Base-by-base conservation (phyloP, 2,888 invertebrate genomes). In the Dexiosoma caninum region DNA sequence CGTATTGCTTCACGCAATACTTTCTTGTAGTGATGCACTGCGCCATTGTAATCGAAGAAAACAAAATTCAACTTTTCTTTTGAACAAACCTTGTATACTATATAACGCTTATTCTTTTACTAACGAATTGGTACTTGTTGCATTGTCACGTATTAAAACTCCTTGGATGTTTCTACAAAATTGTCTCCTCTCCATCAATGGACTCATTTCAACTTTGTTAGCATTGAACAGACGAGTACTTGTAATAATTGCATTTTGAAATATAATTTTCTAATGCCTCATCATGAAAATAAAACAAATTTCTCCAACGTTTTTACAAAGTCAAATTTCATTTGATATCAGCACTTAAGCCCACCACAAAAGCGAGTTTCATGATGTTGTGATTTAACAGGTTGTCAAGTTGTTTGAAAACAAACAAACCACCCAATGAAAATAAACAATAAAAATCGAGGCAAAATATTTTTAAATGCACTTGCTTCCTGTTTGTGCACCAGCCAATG, bases 121-220 rank as follows among this genome's bases (percentile, higher is more conserved):
- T n/a, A n/a, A n/a, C n/a, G n/a, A n/a, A n/a, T n/a, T n/a, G n/a
- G n/a, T n/a, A n/a, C n/a, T n/a, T n/a, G n/a, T n/a, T n/a, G n/a
- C n/a, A n/a, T 6, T 59, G 10, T 60, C 42, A 16, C 23, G 35
- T 23, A 6, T 7, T 37, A 49, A 21, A 6, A 7, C 4, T 49
- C 14, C 66, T 66, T 66, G 51, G 66, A 66, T 51, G 37, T 23
- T 49, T 27, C 6, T 14, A 44, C n/a, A 27, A 27, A 40, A 55
- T 21, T 21, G 21, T 35, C 9, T 23, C n/a, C 30, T 14, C n/a
- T 1, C 14, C 42, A 30, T 30, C 19, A 30, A 30, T 10, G 10
- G 10, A 10, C n/a, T 35, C 12, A 9, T n/a, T 19, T 19, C 2
- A 44, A 19, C 19, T 32, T 60, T 30, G 35, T 12, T 21, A 32